A percentile compares a stretch with the other conserved stretches of the same genome.
These are phyloP conservation scores for Pelagia noctiluca DNA, from an alignment of 30 jellyfish, hydroid and myxozoan species.

Conservation along the genomic window DNA sequence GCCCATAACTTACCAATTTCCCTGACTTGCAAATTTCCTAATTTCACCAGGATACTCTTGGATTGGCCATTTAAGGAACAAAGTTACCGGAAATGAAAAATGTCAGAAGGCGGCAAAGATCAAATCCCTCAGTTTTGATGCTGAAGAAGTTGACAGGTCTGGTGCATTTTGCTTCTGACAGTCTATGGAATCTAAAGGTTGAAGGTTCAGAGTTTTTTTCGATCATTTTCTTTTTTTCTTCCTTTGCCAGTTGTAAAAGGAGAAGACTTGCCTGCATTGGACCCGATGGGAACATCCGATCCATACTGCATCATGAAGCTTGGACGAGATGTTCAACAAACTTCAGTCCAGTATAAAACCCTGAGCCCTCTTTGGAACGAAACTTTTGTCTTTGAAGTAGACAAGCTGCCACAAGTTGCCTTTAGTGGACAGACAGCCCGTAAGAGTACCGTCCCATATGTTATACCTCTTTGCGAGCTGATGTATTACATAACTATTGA, in stretches of 20 bases:
- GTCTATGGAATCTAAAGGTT: not conserved
- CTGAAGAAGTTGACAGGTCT: no score
- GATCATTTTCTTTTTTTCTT: not conserved
- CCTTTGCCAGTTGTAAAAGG: constrained; percentile 90
- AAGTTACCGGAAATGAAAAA: no score
- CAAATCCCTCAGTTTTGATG: no score
- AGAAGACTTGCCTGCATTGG: constrained; percentile 85
- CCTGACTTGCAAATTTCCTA: no score
- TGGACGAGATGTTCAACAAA: constrained; percentile 77
- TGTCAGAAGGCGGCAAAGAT: no score
- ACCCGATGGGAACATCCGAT: constrained; percentile 87
- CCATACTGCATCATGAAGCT: constrained; percentile 89
- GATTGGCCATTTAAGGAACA: no score
- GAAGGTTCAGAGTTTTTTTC: not conserved
- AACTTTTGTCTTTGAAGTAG: constrained; percentile 84
- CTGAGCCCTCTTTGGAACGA: constrained; percentile 87
- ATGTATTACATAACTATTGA: constrained; percentile 76
- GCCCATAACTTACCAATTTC: no score
- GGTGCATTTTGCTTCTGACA: no score
- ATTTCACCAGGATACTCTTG: no score
- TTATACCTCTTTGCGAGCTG: constrained; percentile 86
- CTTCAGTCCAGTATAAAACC: constrained; percentile 68
- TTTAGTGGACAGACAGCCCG: constrained; percentile 69
- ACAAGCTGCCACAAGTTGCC: constrained; percentile 84
- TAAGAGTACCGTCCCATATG: constrained; percentile 31